Base-by-base conservation (phyloP, 2,888 invertebrate species). In the Apamea crenata region DNA sequence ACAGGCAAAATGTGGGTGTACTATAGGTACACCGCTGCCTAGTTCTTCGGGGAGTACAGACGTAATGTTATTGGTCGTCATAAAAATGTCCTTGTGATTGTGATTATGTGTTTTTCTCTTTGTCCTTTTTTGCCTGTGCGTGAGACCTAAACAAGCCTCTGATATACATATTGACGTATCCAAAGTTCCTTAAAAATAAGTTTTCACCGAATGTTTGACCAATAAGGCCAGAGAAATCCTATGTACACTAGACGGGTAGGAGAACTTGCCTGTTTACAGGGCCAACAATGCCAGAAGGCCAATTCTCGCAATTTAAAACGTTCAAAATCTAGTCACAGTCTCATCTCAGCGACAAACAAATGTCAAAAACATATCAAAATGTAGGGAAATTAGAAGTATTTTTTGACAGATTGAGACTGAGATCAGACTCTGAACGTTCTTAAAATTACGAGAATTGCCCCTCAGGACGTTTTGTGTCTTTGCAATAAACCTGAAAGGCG, bases 201-300 rank as follows among this genome's bases (percentile, higher is more conserved):
- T 14, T 82, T 74, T 56, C 47, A 25, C 21, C 36, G 21, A 76
- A 68, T 68, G 3, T 82, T 82, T 82, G 68, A 68, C 44, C 76
- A 82, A 68, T 80, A 82, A 47, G 18, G 77, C 25, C 12, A 29
- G 16, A 16, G 29, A 50, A 80, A 40, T 63, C 61, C 76, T 82
- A 68, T 53, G 14, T 68, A 76, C 44, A 75, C 29, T 63, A 40
- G 67, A 68, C 5, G 25, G 67, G 10, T 18, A 44, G 16, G 5
- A 44, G 6, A 18, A n/a, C 44, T 81, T 80, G 67, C 21, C 47
- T 29, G n/a, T 53, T 56, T 44, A n/a, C 29, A n/a, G 12, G 18
- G 7, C 7, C 10, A 16, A 16, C 7, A 66, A n/a, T n/a, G n/a
- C n/a, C n/a, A n/a, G n/a, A n/a, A n/a, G n/a, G n/a, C n/a, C n/a